These are phyloP conservation scores for Oxyteleia sp. DNA, from an alignment of 2,888 invertebrate species.

Conservation along the genomic window DNA sequence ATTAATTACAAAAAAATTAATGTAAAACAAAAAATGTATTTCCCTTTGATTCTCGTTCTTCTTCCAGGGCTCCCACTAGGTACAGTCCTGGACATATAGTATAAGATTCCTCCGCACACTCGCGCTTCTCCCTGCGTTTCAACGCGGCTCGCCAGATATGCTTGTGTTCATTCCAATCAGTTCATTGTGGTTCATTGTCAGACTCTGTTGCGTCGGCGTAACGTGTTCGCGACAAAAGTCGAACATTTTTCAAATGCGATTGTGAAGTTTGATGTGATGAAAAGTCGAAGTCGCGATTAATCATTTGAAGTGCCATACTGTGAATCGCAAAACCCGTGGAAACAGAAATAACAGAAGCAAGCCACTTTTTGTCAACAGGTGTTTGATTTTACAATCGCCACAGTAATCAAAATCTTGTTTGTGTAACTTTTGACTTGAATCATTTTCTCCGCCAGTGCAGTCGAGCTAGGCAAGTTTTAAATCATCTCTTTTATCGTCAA, in stretches of 20 bases:
- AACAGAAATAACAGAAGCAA: background rate
- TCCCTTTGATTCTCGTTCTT: background rate
- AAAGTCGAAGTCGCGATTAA: background rate
- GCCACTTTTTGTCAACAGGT: constrained; percentile 29
- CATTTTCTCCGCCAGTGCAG: constrained; percentile 20
- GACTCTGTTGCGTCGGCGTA: constrained; percentile 68
- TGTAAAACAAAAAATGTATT: too few species aligned
- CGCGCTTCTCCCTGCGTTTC: constrained; percentile 26
- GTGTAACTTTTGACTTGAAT: constrained; percentile 27
- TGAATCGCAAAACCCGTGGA: background rate
- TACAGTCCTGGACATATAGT: constrained; percentile 26
- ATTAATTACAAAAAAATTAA: too few species aligned
- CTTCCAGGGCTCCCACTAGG: background rate
- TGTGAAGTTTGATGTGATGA: constrained; percentile 1
- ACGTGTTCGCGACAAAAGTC: constrained; percentile 30
- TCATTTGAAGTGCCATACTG: constrained; percentile 18
- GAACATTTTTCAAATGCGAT: constrained; percentile 53
- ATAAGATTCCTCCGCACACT: constrained; percentile 36
- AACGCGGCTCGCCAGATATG: constrained; percentile 17
- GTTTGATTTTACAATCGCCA: background rate
- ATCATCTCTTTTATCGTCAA: background rate
- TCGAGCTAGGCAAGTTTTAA: constrained; percentile 46
- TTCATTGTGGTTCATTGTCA: constrained; percentile 63
- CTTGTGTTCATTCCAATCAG: constrained; percentile 43
- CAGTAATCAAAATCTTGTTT: constrained; percentile 14